Percentiles rank a stretch among this genome's conserved stretches.
Conservation (phyloP, 53 echinoderm and acorn worm species). For the Hippasteria phrygiana region DNA sequence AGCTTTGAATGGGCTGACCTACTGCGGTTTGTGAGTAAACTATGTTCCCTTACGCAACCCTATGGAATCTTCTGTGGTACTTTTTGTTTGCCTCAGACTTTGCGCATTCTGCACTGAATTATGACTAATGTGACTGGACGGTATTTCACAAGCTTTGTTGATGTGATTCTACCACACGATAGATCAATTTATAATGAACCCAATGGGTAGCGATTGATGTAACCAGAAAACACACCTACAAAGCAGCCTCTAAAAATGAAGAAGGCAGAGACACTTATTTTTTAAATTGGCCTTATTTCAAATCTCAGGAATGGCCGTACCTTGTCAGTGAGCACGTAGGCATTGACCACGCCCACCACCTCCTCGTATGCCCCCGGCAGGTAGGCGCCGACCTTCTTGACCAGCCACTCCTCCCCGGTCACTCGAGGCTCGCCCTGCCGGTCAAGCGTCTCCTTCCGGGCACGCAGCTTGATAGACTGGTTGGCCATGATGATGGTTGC, state of each 20-base stretch:
- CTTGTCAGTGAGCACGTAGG: slow-evolving; percentile 97
- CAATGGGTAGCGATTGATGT: not conserved
- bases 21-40: too few species aligned
- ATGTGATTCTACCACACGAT: too few species aligned
- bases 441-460: slow-evolving; percentile 92
- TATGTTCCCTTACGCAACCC: too few species aligned
- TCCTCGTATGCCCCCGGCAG: slow-evolving; percentile 98
- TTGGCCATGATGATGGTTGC: slow-evolving; percentile 97
- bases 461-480: slow-evolving; percentile 98
- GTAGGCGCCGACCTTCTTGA: slow-evolving; percentile 97
- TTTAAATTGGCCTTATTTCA: not conserved
- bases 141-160: too few species aligned
- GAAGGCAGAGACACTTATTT: too few species aligned
- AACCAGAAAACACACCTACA: not conserved
- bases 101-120: too few species aligned
- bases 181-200: not conserved
- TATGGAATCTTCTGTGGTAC: too few species aligned
- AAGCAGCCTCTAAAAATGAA: not conserved
- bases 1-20: too few species aligned
- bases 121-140: too few species aligned
- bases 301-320: slow-evolving; percentile 33
- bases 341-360: slow-evolving; percentile 93
- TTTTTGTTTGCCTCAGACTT: too few species aligned
- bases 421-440: slow-evolving; percentile 77
- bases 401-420: slow-evolving; percentile 98